These are phyloP conservation scores for Steinernema carpocapsae DNA, from an alignment of 2,888 invertebrate species.

Conservation along the genomic window DNA sequence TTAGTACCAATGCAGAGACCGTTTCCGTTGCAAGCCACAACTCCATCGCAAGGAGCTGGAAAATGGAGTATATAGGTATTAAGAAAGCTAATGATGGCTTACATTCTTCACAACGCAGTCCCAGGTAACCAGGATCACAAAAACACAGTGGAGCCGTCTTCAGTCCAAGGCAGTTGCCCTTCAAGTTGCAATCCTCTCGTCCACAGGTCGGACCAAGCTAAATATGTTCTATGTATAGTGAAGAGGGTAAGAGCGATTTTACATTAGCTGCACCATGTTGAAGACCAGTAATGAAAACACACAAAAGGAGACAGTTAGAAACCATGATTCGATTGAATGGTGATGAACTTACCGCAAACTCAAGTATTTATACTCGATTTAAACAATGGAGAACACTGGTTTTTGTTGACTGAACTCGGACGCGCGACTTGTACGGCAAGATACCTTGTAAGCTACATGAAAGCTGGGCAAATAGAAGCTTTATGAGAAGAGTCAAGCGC, in stretches of 20 bases:
- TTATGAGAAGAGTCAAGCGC: neutral
- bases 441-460: neutral
- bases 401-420: slow-evolving; percentile 30
- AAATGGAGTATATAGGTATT: neutral
- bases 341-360: slow-evolving; percentile 25
- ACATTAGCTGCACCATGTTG: neutral
- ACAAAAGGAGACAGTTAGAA: slow-evolving; percentile 13
- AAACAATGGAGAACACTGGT: slow-evolving; percentile 26
- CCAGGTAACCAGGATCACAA: slow-evolving; percentile 54
- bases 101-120: slow-evolving; percentile 50
- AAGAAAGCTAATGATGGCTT: neutral
- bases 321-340: slow-evolving; percentile 25
- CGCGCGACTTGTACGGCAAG: slow-evolving; percentile 22
- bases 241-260: neutral
- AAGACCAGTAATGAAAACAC: neutral
- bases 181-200: slow-evolving; percentile 48
- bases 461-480: slow-evolving; percentile 15
- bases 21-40: slow-evolving; percentile 49
- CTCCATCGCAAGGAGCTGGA: slow-evolving; percentile 48
- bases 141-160: slow-evolving; percentile 50
- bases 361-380: slow-evolving; percentile 23
- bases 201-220: slow-evolving; percentile 3
- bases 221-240: neutral
- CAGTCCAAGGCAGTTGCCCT: slow-evolving; percentile 52
- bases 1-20: slow-evolving; percentile 53